A percentile compares a stretch with the other conserved stretches of the same genome.
Conservation (phyloP, 2,888 invertebrate species). For the Eupithecia subfuscata region DNA sequence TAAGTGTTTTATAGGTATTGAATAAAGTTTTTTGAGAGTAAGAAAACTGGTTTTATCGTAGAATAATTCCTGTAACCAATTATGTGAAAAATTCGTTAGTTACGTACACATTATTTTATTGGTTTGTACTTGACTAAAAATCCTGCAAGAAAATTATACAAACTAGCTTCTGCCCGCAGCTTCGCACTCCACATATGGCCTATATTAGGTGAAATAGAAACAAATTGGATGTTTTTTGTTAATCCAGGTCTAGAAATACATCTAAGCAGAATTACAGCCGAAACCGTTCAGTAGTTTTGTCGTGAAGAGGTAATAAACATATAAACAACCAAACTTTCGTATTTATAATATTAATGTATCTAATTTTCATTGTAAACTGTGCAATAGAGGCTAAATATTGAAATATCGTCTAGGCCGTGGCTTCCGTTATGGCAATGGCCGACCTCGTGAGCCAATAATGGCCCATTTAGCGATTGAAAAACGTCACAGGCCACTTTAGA, state of each 20-base stretch:
- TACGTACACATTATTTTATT: background rate
- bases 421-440: slow-evolving; percentile 59
- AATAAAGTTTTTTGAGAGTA: background rate
- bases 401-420: slow-evolving; percentile 56
- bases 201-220: no score
- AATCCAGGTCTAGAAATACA: background rate
- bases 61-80: background rate
- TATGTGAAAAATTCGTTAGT: background rate
- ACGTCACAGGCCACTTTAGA: slow-evolving; percentile 68
- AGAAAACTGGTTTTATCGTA: background rate
- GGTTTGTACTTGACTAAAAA: background rate
- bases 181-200: no score
- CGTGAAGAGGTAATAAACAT: background rate
- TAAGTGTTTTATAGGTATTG: background rate
- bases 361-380: background rate
- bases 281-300: background rate
- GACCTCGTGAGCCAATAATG: slow-evolving; percentile 67
- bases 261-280: background rate
- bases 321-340: background rate
- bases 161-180: no score
- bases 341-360: background rate
- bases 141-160: slow-evolving; percentile 5
- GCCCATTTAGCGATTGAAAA: slow-evolving; percentile 70
- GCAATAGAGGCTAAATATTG: slow-evolving; percentile 9
- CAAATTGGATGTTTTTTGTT: no score